These are phyloP conservation scores for Hirtodrosophila trivittata DNA, from an alignment of 2,888 invertebrate genomes.

Conservation along the genomic window DNA sequence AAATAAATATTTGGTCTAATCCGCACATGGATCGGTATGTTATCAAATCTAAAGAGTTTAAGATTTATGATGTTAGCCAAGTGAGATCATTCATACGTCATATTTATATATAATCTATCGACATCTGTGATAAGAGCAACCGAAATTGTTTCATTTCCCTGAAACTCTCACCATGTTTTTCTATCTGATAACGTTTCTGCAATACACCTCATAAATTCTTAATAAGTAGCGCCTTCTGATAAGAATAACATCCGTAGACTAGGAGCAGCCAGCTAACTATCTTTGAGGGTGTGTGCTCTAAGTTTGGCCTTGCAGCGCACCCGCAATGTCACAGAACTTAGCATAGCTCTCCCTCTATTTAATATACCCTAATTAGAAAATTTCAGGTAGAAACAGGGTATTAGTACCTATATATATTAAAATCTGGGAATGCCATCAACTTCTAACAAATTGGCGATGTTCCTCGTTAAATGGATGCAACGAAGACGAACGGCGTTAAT, in stretches of 20 bases:
- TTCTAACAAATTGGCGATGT: conserved; percentile 40
- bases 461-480: conserved; percentile 31
- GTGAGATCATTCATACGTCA: no score
- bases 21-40: no score
- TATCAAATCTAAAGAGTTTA: no score
- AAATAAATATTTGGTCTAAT: no score
- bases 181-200: conserved; percentile 31
- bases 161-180: conserved; percentile 37
- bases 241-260: conserved; percentile 14
- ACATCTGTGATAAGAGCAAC: conserved; percentile 36
- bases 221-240: conserved; percentile 28
- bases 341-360: neutral
- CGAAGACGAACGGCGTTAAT: conserved; percentile 64
- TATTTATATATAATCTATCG: conserved; percentile 13
- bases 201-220: conserved; percentile 32
- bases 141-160: conserved; percentile 41
- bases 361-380: no score
- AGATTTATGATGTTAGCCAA: no score
- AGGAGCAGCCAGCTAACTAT: neutral
- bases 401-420: no score
- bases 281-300: no score
- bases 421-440: neutral
- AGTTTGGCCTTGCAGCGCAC: neutral
- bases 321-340: no score
- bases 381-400: no score